Base-by-base conservation (phyloP, 2,797 vertebrate species). In the Protonibea diacanthus region DNA sequence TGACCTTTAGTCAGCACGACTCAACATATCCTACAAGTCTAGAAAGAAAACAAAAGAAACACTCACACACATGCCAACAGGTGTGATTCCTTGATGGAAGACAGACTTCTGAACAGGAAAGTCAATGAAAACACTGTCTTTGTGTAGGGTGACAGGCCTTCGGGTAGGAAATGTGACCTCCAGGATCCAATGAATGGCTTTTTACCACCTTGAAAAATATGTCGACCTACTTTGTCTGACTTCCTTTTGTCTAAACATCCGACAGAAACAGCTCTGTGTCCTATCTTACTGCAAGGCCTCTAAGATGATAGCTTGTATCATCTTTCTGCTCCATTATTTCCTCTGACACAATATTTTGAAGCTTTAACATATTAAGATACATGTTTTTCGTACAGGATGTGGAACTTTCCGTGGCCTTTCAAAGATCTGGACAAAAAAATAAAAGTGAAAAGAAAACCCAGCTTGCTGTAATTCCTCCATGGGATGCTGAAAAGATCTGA, bases 1-100 rank as follows among this genome's bases (percentile, higher is more conserved):
- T 45, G 71, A 92, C 87, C 87, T 90, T 82, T 53, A 12, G 53
- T 66, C 78, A 86, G 71, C 47, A 58, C n/a, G 78, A 84, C 86
- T 82, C 67, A 25, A 86, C 73, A 82, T 29, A 83, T 83, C 75
- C 80, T 63, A 65, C 73, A 74, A 45, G 70, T 73, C 59, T 44
- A 58, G 61, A 79, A 76, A 76, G 69, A 73, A 81, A 86, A 83
- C 71, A 86, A 71, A 74, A 59, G 14, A 77, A 44, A 56, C 48
- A 73, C 69, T 68, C 49, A 65, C 23, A 11, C 42, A 33, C n/a
- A 67, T 63, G 56, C 12, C n/a, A 77, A 86, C 85, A 91, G 81
- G 76, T 89, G 80, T 69, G 76, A 80, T 59, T 69, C 55, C n/a
- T 52, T 61, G 40, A 60, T 13, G 33, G 47, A 72, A 74, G 59